A percentile compares a stretch with the other conserved stretches of the same genome.
These are phyloP conservation scores for Pedetes capensis DNA, from an alignment of 2,113 vertebrate species.

Conservation along the genomic window DNA sequence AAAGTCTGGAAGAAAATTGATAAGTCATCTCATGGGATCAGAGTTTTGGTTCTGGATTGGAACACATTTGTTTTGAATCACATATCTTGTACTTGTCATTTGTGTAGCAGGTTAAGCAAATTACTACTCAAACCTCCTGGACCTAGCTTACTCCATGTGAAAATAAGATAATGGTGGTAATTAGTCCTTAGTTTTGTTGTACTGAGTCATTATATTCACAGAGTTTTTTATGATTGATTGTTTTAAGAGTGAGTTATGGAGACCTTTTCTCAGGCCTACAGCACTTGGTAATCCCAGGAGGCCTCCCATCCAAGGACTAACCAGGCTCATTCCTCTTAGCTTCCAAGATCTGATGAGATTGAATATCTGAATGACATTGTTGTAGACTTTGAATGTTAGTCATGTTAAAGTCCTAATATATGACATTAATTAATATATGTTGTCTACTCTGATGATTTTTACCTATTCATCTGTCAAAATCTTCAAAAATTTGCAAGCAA, in stretches of 20 bases:
- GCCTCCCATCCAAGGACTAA: too few relatives aligned
- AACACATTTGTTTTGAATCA: conserved; percentile 24
- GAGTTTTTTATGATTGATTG: too few relatives aligned
- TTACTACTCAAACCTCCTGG: conserved; percentile 12
- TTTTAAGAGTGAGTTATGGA: too few relatives aligned
- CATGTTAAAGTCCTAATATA: not conserved
- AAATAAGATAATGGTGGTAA: conserved; percentile 12
- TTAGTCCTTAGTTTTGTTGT: not conserved
- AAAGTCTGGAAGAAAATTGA: not conserved
- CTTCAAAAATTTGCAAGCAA: conserved; percentile 4
- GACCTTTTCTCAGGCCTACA: too few relatives aligned
- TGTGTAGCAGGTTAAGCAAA: conserved; percentile 17
- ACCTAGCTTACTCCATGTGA: not conserved
- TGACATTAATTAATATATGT: too few relatives aligned
- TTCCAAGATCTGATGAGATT: too few relatives aligned
- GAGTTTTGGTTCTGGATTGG: not conserved
- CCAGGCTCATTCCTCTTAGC: too few relatives aligned
- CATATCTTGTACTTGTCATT: not conserved
- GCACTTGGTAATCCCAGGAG: too few relatives aligned
- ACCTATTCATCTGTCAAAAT: not conserved
- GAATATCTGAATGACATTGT: too few relatives aligned
- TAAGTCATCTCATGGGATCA: not conserved
- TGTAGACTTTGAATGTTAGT: too few relatives aligned
- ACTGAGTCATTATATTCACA: not conserved
- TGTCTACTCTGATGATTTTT: not conserved